phyloP scores from a whole-genome alignment of 2,888 invertebrate genomes.

The Argyresthia albistria region DNA sequence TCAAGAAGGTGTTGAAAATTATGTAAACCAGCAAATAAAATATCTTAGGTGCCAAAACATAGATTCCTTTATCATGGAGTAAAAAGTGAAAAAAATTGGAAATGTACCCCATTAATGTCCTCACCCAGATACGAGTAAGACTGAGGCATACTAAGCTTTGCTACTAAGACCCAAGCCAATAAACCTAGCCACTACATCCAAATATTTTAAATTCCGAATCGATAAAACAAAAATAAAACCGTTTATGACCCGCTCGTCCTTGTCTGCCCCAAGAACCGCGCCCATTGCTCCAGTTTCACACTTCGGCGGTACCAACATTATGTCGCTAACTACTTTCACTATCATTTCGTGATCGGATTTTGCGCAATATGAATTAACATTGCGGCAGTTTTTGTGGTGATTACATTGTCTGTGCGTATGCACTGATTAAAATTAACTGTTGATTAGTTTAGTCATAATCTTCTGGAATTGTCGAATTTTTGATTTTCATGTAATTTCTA shows the following conservation, averaged over 20 bases:
- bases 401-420: not conserved
- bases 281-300: conserved; percentile 52
- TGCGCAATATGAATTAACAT: conserved; percentile 30
- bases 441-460: not conserved
- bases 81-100: too few species aligned
- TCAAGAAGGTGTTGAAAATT: too few species aligned
- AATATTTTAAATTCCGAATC: not conserved
- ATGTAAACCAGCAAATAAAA: too few species aligned
- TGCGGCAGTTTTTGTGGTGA: not conserved
- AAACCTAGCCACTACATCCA: not conserved
- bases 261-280: conserved; percentile 48
- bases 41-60: too few species aligned
- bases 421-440: not conserved
- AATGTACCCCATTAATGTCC: too few species aligned
- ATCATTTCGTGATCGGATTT: conserved; percentile 23
- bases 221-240: not conserved
- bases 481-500: too few species aligned
- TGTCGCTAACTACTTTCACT: conserved; percentile 45
- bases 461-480: too few species aligned
- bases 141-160: not conserved
- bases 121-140: too few species aligned
- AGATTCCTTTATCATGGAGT: too few species aligned
- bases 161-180: not conserved
- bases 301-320: conserved; percentile 17
- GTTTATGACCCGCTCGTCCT: conserved; percentile 30